Percentiles rank a stretch among this genome's conserved stretches.
These are phyloP conservation scores for Betta splendens DNA, from an alignment of 2,797 vertebrate genomes.

Conservation along the genomic window DNA sequence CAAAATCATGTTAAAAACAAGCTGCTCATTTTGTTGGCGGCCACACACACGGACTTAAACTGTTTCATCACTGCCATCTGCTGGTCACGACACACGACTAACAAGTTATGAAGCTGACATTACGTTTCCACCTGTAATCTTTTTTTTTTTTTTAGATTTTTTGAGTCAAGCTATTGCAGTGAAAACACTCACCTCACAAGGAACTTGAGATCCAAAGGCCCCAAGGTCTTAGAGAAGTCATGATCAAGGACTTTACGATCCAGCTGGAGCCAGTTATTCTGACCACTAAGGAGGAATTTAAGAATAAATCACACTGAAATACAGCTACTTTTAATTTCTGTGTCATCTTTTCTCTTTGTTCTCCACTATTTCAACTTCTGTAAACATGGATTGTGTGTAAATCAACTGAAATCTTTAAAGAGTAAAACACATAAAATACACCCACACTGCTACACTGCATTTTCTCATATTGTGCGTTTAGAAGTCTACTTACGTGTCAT, in stretches of 20 bases:
- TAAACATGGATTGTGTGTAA: conserved; percentile 6
- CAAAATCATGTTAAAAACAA: conserved; percentile 1
- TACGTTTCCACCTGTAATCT: neutral
- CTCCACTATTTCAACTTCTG: neutral
- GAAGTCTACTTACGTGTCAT: conserved; percentile 90
- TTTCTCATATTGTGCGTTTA: neutral
- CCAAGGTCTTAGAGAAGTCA: conserved; percentile 90
- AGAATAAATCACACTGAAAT: conserved; percentile 39
- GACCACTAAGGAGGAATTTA: conserved; percentile 81
- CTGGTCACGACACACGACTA: conserved; percentile 50
- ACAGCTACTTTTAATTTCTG: neutral
- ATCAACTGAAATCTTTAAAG: conserved; percentile 14
- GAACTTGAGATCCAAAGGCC: conserved; percentile 87
- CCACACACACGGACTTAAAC: conserved; percentile 6
- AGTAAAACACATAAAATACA: neutral
- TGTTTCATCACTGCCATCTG: conserved; percentile 67
- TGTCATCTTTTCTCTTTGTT: neutral
- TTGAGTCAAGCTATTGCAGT: neutral
- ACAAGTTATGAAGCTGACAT: neutral
- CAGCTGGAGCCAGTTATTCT: conserved; percentile 95
- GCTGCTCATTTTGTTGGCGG: neutral
- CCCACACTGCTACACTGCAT: neutral
- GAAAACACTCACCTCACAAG: conserved; percentile 88
- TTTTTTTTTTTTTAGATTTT: neutral
- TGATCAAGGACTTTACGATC: conserved; percentile 97